These are phyloP conservation scores for Oceanodroma leucorhoa DNA, from an alignment of 2,797 vertebrate genomes.

Conservation along the genomic window DNA sequence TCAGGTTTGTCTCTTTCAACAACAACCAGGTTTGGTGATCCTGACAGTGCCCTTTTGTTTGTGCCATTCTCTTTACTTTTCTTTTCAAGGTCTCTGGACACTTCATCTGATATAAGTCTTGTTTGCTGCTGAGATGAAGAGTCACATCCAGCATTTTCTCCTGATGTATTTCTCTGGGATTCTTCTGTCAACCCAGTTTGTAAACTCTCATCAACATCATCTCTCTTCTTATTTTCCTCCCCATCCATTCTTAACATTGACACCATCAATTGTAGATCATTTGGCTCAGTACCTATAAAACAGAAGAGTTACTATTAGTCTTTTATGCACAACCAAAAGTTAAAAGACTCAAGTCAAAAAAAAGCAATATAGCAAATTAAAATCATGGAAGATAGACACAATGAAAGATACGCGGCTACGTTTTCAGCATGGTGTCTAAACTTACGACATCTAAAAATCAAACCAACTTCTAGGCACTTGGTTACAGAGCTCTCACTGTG, in stretches of 20 bases:
- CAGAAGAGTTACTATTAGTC: constrained; percentile 22
- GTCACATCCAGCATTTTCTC: neutral
- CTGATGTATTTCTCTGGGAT: neutral
- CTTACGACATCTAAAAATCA: neutral
- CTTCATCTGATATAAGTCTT: neutral
- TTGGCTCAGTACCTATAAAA: constrained; percentile 57
- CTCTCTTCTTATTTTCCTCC: constrained; percentile 51
- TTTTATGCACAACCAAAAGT: neutral
- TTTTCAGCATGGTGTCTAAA: neutral
- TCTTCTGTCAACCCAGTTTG: neutral
- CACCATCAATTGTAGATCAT: constrained; percentile 13
- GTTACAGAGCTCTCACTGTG: neutral
- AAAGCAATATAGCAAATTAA: neutral
- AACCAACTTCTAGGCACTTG: neutral
- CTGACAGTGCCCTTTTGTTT: constrained; percentile 51
- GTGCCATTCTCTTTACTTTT: constrained; percentile 1
- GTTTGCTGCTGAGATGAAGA: neutral
- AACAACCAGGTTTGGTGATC: neutral
- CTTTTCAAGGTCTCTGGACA: neutral
- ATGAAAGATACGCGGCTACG: neutral
- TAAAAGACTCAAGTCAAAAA: neutral
- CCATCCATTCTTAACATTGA: constrained; percentile 66
- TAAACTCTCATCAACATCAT: constrained; percentile 35
- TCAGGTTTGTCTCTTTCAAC: constrained; percentile 11
- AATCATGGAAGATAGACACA: neutral